These are phyloP conservation scores for Anser cygnoides DNA, from an alignment of 2,113 vertebrate species.

Conservation along the genomic window DNA sequence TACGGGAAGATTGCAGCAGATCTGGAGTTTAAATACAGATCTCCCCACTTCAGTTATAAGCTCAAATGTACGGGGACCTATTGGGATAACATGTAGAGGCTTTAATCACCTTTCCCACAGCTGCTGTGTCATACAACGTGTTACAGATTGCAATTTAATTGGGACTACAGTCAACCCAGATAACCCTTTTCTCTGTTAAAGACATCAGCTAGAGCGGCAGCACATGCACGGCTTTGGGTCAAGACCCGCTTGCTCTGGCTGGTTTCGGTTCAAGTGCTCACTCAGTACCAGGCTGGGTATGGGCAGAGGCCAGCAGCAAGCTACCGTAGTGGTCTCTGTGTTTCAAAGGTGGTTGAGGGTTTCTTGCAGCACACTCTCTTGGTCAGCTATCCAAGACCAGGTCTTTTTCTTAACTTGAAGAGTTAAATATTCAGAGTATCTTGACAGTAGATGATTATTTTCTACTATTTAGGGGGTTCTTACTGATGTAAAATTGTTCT, in stretches of 20 bases:
- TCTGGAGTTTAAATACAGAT: neutral
- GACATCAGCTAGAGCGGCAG: neutral
- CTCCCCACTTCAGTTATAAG: neutral
- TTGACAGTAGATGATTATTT: neutral
- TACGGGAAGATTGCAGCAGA: neutral
- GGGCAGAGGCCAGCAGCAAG: fast-evolving
- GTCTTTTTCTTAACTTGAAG: neutral
- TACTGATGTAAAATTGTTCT: neutral
- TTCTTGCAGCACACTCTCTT: neutral
- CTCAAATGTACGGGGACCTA: fast-evolving
- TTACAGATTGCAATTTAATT: neutral
- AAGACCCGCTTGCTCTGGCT: fast-evolving
- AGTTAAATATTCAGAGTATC: neutral
- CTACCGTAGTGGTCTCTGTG: neutral
- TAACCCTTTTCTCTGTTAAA: neutral
- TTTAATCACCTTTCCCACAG: conserved; percentile 4
- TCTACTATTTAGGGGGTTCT: neutral
- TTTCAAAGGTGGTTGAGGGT: neutral
- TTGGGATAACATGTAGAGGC: neutral
- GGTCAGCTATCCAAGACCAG: neutral
- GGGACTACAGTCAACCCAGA: neutral
- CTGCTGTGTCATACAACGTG: neutral
- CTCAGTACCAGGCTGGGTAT: fast-evolving
- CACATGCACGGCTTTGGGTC: fast-evolving
- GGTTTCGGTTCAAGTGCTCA: neutral